Evolutionary conservation across 64 coral and sea anemone genomes (phyloP).

Genomic region (Platygyra sinensis): DNA sequence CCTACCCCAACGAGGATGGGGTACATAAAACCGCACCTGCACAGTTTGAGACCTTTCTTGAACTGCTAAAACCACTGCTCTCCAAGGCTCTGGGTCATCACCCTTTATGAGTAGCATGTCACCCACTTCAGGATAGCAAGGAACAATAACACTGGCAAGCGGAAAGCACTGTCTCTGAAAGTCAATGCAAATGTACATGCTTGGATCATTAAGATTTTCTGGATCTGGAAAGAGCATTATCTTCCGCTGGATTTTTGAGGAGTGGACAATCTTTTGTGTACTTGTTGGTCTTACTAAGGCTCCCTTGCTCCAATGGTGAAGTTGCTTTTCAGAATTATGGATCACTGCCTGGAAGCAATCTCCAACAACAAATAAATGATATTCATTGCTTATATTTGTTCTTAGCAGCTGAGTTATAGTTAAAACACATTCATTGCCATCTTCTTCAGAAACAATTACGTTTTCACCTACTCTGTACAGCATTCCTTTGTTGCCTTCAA

Average conservation of each 20-base stretch:
- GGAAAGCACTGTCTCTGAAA: conserved; percentile 27
- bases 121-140: conserved; percentile 41
- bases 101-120: conserved; percentile 57
- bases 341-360: conserved; percentile 27
- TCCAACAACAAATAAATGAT: neutral
- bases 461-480: conserved; percentile 15
- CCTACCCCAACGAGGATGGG: no score
- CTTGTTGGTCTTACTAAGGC: neutral
- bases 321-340: neutral
- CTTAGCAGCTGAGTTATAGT: neutral
- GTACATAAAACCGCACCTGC: no score
- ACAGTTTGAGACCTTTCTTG: neutral
- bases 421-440: conserved; percentile 6
- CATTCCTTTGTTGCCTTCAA: neutral
- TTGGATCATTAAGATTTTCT: conserved; percentile 31
- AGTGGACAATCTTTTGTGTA: neutral
- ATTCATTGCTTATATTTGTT: neutral
- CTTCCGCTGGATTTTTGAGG: neutral
- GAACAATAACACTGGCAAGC: conserved; percentile 31
- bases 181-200: conserved; percentile 10
- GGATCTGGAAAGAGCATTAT: conserved; percentile 33
- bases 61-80: conserved; percentile 24
- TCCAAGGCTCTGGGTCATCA: conserved; percentile 50
- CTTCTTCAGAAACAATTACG: neutral
- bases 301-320: conserved; percentile 24